phyloP scores from a whole-genome alignment of 2,797 vertebrate species.

The Sebastes flavidus region DNA sequence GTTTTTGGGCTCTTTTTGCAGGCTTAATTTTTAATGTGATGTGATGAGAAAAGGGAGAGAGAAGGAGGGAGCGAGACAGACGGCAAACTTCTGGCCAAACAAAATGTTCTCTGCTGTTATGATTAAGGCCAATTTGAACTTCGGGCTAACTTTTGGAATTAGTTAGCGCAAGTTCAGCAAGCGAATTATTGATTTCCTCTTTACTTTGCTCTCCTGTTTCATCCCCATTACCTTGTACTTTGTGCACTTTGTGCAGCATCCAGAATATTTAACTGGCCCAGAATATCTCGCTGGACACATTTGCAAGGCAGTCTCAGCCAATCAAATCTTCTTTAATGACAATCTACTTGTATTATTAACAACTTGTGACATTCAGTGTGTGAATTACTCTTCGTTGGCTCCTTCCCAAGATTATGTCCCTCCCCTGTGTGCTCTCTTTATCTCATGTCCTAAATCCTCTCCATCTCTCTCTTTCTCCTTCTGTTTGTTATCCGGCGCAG shows the following conservation, averaged over 20 bases:
- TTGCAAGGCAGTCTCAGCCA: neutral
- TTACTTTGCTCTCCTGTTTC: neutral
- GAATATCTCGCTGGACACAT: conserved; percentile 4
- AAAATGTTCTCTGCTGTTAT: neutral
- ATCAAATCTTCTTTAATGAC: conserved; percentile 22
- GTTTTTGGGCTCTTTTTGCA: neutral
- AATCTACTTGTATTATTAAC: neutral
- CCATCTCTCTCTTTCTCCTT: neutral
- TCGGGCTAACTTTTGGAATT: conserved; percentile 29
- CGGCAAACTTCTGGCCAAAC: conserved; percentile 2
- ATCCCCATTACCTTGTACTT: conserved; percentile 1
- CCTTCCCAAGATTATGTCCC: neutral
- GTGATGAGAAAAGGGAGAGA: neutral
- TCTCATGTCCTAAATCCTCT: neutral
- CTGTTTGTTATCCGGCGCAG: neutral
- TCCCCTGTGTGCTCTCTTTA: neutral
- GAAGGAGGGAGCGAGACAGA: neutral
- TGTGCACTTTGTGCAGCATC: neutral
- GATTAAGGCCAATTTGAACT: conserved; percentile 11
- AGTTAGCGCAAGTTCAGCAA: conserved; percentile 17
- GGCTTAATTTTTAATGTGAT: conserved; percentile 16
- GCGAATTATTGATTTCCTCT: conserved; percentile 30
- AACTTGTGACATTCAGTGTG: neutral
- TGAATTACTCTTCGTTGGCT: neutral
- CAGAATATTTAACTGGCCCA: conserved; percentile 1